These are phyloP conservation scores for Cricetomys ansorgei DNA, from an alignment of 2,113 vertebrate species.

Conservation along the genomic window DNA sequence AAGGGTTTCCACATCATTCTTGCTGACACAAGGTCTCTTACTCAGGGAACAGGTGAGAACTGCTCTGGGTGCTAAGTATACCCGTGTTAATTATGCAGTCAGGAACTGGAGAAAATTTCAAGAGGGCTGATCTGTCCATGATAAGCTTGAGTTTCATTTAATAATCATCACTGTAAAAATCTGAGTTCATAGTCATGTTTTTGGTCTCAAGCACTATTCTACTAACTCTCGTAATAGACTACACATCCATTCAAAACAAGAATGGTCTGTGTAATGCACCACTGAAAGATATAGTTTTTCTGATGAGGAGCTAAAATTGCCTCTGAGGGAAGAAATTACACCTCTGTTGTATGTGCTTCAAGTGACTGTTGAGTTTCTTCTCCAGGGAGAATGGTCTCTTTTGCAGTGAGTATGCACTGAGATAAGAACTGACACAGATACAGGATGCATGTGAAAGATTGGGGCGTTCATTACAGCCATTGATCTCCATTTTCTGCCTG, in stretches of 20 bases:
- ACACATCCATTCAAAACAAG: neutral
- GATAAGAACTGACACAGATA: neutral
- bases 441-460: neutral
- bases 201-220: neutral
- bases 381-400: neutral
- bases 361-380: neutral
- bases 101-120: neutral
- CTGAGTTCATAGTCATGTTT: neutral
- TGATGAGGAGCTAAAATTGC: neutral
- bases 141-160: neutral
- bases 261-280: neutral
- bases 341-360: neutral
- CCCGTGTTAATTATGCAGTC: neutral
- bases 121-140: neutral
- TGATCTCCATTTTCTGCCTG: neutral
- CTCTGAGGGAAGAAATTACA: neutral
- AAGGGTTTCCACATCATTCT: neutral
- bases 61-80: neutral
- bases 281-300: neutral
- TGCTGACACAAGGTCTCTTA: neutral
- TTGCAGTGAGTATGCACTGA: neutral
- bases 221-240: neutral
- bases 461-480: neutral
- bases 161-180: neutral
- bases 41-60: neutral